Evolutionary conservation across 2,888 invertebrate genomes (phyloP), one percentile per base, ranked within the genome.

Genomic region (Tridacna crocea): DNA sequence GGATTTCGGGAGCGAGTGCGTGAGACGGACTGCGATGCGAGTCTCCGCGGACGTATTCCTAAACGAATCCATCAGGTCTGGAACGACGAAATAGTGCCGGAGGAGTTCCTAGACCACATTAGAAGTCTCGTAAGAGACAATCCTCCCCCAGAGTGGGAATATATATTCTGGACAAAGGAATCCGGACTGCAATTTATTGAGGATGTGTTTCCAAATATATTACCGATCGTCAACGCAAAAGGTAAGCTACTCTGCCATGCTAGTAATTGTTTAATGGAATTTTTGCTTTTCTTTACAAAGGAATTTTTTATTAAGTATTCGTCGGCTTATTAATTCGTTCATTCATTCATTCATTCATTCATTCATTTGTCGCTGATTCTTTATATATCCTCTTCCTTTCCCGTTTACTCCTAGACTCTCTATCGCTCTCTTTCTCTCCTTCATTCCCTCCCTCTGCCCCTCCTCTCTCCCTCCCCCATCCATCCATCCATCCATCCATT

Each of bases 51-150:
- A 26, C 22, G 11, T 8, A 70, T 70, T 22, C 70, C 70, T 10
- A 70, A 70, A 26, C 19, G 70, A 17, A 51, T 70, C 13, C 70
- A 70, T 26, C 70, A 70, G 47, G 48, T 70, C 13, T 70, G 70
- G 70, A 70, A 70, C 13, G 70, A 70, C 26, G 70, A 70, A 51
- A 51, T 70, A 51, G 22, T 70, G 46, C 70, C 70, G 51, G 70
- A 22, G 12, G 70, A 70, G 70, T 70, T 70, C 26, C 51, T 70
- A 4, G 70, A 70, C 15, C 70, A 70, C 51, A 51, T 70, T 13
- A 24, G 19, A n/a, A 70, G 70, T 26, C 70, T 70, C 22, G 70
- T 70, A 0, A 48, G 70, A 11, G 70, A 70, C 51, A 70, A 70
- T 26, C 70, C 70, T 22, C 51, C 70, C 1, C 70, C 70, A 11